Evolutionary conservation across 2,888 invertebrate genomes (phyloP).

Genomic region (Sphaerophoria rueppellii): DNA sequence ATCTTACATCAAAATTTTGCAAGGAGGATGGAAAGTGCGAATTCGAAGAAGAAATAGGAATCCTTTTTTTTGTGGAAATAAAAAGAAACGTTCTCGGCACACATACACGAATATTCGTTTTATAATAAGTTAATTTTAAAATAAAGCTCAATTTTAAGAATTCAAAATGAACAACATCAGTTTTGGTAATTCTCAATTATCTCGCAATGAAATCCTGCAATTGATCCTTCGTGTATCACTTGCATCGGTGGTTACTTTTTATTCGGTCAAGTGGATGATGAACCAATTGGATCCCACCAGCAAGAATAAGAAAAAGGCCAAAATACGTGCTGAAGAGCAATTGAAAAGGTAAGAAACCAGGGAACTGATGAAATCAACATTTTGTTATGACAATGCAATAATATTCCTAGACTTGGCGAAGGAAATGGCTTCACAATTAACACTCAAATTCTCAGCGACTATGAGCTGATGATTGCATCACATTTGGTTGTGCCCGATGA

Average conservation of each 20-base stretch:
- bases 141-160: not conserved
- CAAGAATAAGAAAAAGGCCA: slow-evolving; percentile 92
- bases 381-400: not conserved
- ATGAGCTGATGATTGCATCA: slow-evolving; percentile 96
- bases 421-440: slow-evolving; percentile 84
- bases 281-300: slow-evolving; percentile 95
- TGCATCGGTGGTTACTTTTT: slow-evolving; percentile 91
- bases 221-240: slow-evolving; percentile 89
- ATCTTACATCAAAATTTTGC: too few species aligned
- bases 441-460: slow-evolving; percentile 89
- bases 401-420: slow-evolving; percentile 83
- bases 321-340: slow-evolving; percentile 90
- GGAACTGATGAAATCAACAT: not conserved
- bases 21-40: too few species aligned
- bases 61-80: too few species aligned
- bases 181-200: slow-evolving; percentile 85
- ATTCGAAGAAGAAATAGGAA: too few species aligned
- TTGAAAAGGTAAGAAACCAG: slow-evolving; percentile 84
- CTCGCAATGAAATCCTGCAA: slow-evolving; percentile 86
- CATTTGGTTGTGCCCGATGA: slow-evolving; percentile 93
- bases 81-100: too few species aligned
- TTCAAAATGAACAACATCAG: slow-evolving; percentile 79
- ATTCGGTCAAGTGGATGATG: slow-evolving; percentile 93
- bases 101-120: too few species aligned
- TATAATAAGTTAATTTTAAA: not conserved